Base-by-base conservation (phyloP, 1,140 invertebrate genomes). In the Diachasma alloeum region DNA sequence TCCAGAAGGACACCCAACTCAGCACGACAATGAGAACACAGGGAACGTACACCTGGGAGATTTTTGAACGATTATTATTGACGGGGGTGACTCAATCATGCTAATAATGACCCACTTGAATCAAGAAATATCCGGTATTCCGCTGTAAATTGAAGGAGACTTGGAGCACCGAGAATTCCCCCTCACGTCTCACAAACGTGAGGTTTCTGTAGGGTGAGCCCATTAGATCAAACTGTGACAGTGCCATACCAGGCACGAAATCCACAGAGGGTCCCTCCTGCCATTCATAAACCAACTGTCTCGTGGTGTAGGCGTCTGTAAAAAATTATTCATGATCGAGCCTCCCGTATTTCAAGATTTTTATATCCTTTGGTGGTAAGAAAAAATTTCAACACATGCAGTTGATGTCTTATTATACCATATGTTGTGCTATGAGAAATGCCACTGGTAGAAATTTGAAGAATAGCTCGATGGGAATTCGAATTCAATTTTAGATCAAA, bases 1-100 rank as follows among this genome's bases (percentile, higher is more conserved):
- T 97, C 96, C 97, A 99, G 87, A 99, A 99, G 0, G 96, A 97
- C 0, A 99, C 97, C 97, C 97, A 99, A 0, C 96, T 98, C 0
- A 99, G 90, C 0, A 98, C 95, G 0, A 98, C 97, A 76, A 98
- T 97, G 67, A 99, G 91, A 68, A 97, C 96, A 84, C 97, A 98
- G 0, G 98, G 97, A 26, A 98, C 93, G 87, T 98, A 98, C 13
- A 97, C 96, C 91, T 96, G 90, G 48, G 76, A 70, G 44, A 24
- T 37, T 48, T 71, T 22, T 24, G 13, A 44, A 74, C 24, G 26
- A 59, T 46, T 68, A 0, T 13, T 67, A 19, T 26, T 67, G 36
- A 37, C 10, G 1, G 31, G 39, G 15, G 9, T 42, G 26, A 19
- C 15, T 17, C 1, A 22, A 15, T 8, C 5, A 4, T 8, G n/a